Evolutionary conservation across 1,140 invertebrate species (phyloP).

Genomic region (Thaumatotibia leucotreta): DNA sequence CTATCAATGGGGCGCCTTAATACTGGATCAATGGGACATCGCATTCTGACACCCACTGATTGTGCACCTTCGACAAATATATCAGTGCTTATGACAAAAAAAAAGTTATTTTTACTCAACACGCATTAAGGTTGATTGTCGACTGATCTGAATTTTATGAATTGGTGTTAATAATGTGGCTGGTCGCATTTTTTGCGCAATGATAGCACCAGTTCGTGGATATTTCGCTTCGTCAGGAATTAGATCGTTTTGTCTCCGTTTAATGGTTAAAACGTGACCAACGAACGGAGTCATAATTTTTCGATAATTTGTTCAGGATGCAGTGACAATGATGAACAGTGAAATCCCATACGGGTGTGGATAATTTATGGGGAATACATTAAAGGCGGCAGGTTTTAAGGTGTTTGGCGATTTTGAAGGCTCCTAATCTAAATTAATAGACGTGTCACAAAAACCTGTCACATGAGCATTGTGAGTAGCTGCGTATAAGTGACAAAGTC

Average conservation of each 20-base stretch:
- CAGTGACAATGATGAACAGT: constrained; percentile 53
- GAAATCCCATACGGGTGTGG: constrained; percentile 39
- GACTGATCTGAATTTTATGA: not conserved
- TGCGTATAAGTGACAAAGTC: not conserved
- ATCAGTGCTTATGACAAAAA: not conserved
- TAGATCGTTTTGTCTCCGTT: constrained; percentile 68
- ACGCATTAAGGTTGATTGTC: not conserved
- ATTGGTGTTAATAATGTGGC: not conserved
- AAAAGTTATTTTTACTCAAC: not conserved
- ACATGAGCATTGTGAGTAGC: not conserved
- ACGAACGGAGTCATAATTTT: constrained; percentile 56
- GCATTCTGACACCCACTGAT: constrained; percentile 47
- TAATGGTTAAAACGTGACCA: constrained; percentile 72
- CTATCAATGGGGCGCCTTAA: constrained; percentile 64
- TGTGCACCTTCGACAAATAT: constrained; percentile 3
- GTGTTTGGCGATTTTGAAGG: not conserved
- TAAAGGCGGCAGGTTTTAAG: constrained; percentile 8
- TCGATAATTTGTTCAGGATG: constrained; percentile 55
- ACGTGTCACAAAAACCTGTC: not conserved
- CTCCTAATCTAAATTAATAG: constrained; percentile 5
- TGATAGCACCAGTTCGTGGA: constrained; percentile 66
- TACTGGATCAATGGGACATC: constrained; percentile 61
- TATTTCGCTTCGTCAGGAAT: constrained; percentile 66
- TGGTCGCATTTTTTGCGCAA: constrained; percentile 66
- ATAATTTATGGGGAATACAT: constrained; percentile 43